These are phyloP conservation scores for Aradophagus sp. DNA, from an alignment of 1,140 invertebrate genomes.

Conservation along the genomic window DNA sequence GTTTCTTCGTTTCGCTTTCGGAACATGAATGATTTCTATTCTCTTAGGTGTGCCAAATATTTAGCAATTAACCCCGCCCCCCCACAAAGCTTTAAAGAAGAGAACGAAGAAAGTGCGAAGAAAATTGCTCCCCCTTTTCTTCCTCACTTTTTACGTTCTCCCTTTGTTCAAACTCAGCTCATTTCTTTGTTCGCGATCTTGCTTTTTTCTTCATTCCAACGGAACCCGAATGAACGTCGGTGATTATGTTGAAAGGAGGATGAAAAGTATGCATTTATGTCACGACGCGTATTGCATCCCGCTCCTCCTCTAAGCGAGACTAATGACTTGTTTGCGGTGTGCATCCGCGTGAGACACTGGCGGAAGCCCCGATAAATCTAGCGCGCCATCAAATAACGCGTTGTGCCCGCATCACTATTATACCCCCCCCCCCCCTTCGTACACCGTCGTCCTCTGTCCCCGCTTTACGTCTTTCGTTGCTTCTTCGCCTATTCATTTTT, in stretches of 20 bases:
- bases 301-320: conserved; percentile 43
- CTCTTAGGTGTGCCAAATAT: conserved; percentile 39
- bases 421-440: too few relatives aligned
- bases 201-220: conserved; percentile 10
- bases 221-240: conserved; percentile 13
- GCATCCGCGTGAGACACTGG: conserved; percentile 49
- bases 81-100: conserved; percentile 3
- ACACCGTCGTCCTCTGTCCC: too few relatives aligned
- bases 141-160: too few relatives aligned
- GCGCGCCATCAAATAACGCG: conserved; percentile 41
- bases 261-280: conserved; percentile 48
- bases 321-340: conserved; percentile 56
- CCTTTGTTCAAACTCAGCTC: too few relatives aligned
- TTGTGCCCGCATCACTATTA: conserved; percentile 18
- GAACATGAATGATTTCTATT: conserved; percentile 55
- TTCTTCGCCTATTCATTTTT: too few relatives aligned
- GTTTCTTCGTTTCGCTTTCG: conserved; percentile 56
- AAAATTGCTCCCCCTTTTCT: too few relatives aligned
- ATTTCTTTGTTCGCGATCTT: too few relatives aligned
- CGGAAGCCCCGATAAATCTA: conserved; percentile 47
- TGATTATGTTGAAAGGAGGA: conserved; percentile 37
- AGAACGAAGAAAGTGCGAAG: conserved; percentile 15
- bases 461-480: neutral
- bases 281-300: conserved; percentile 30
- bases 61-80: conserved; percentile 27